Evolutionary conservation across 2,888 invertebrate species (phyloP), one percentile per base, ranked within the genome.

Genomic region (Rhingia rostrata): DNA sequence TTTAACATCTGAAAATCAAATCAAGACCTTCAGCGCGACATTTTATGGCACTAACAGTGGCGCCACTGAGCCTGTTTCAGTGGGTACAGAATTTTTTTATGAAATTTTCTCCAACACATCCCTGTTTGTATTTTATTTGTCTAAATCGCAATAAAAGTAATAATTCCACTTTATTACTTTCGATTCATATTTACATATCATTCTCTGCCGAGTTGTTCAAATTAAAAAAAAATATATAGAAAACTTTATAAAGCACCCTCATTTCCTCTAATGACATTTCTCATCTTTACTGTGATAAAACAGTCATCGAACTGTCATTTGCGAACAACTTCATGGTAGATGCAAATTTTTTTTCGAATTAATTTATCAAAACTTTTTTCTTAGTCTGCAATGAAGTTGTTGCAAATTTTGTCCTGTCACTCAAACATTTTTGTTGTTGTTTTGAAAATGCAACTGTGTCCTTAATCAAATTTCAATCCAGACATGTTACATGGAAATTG

Each of bases 391-490:
- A 77, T 64, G 39, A 70, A 66, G 53, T 64, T 43, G 63, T 81
- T 47, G 80, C 63, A 51, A 58, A 69, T 6, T 45, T 37, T n/a
- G 14, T 14, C 35, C 32, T 22, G 43, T 43, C 45, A n/a, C 22
- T 22, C 43, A 2, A 6, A 54, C 12, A n/a, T n/a, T n/a, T n/a
- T n/a, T n/a, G n/a, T n/a, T 22, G 22, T 6, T 12, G 14, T 49
- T 49, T 41, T 39, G n/a, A 6, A 33, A 6, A 51, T 58, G 33
- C 37, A 75, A 67, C 75, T 67, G 35, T 45, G 41, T 7, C 9
- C 47, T 37, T 39, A 83, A 83, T 83, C 73, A 83, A 79, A 83
- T 69, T 69, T 79, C 79, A 74, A 79, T 84, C 69, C 60, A 74
- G 58, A 74, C 60, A 69, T 53, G 69, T 60, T 58, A 58, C 60